A percentile compares a stretch with the other conserved stretches of the same genome.
Conservation (phyloP, 2,113 vertebrate species). For the Typhlomys cinereus region DNA sequence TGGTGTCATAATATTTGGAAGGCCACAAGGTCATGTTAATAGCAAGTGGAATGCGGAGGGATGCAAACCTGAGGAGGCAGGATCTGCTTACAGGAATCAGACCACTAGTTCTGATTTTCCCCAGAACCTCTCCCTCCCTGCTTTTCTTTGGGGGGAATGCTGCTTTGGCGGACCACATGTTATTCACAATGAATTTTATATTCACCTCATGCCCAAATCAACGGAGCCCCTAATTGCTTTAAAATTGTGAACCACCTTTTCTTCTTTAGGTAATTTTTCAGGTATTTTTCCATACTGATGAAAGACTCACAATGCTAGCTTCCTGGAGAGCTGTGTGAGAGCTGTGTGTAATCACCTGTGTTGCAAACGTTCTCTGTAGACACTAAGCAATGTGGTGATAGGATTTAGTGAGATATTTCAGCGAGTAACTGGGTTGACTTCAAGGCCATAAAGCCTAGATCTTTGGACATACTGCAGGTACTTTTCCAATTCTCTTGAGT, state of each 20-base stretch:
- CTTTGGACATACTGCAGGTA: neutral
- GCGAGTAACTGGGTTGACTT: neutral
- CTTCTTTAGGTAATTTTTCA: neutral
- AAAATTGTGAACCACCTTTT: neutral
- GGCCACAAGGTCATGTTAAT: too few relatives aligned
- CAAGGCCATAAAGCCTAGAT: neutral
- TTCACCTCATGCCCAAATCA: too few relatives aligned
- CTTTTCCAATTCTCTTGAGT: neutral
- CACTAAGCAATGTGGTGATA: neutral
- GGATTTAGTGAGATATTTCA: neutral
- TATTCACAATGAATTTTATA: neutral
- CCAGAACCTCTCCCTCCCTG: too few relatives aligned
- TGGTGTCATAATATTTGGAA: neutral
- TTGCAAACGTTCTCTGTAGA: neutral
- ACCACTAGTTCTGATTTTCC: too few relatives aligned
- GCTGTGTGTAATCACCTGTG: neutral
- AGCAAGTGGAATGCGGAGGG: too few relatives aligned
- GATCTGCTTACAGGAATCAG: neutral
- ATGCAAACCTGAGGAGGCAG: neutral
- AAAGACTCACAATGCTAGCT: neutral
- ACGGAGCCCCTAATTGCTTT: neutral
- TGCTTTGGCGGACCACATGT: neutral
- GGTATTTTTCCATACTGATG: neutral
- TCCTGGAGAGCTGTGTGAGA: neutral
- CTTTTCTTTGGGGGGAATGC: neutral